These are phyloP conservation scores for Rhopalosiphum padi DNA, from an alignment of 1,140 invertebrate genomes.

Conservation along the genomic window DNA sequence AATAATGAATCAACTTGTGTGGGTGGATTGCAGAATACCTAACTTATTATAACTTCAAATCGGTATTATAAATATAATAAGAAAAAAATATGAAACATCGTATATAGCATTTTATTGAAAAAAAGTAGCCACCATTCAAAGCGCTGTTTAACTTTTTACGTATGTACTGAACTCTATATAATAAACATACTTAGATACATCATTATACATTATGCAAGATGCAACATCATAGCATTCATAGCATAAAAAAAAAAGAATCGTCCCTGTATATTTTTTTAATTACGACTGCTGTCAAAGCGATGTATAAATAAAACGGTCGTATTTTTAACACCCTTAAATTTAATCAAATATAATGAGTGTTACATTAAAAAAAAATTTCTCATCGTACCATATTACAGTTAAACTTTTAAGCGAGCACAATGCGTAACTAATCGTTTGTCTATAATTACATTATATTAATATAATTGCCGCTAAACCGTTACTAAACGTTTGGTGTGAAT, in stretches of 20 bases:
- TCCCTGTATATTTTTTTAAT: not conserved
- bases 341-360: not conserved
- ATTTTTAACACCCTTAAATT: not conserved
- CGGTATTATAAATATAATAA: not conserved
- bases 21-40: not conserved
- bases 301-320: not conserved
- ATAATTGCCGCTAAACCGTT: not conserved
- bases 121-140: not conserved
- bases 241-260: not conserved
- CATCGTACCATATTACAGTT: not conserved
- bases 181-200: not conserved
- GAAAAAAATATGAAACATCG: not conserved
- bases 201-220: not conserved
- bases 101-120: not conserved
- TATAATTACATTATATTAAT: not conserved
- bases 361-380: not conserved
- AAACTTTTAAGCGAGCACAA: not conserved
- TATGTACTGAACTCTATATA: not conserved
- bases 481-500: conserved; percentile 1
- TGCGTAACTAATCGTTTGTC: not conserved
- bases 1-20: not conserved
- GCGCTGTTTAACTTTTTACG: not conserved
- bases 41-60: not conserved
- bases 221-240: not conserved
- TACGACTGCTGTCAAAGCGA: not conserved